These are phyloP conservation scores for Axinella damicornis DNA, from an alignment of 37 sponge, comb jelly and placozoan genomes.

Conservation along the genomic window DNA sequence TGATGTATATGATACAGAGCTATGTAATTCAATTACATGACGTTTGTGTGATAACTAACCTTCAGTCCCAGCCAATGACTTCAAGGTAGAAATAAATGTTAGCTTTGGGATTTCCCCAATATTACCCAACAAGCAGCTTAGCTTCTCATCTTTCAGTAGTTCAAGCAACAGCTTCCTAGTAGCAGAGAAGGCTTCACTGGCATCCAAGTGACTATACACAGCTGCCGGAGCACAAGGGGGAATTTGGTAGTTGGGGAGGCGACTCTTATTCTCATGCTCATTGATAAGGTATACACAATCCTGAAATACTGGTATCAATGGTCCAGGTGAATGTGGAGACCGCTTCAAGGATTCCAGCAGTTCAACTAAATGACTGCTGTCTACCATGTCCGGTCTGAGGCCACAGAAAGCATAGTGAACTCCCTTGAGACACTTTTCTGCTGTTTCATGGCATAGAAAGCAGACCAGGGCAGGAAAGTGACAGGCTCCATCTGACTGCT, in stretches of 20 bases:
- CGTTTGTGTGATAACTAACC: background rate
- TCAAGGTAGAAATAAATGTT: conserved; percentile 15
- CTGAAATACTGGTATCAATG: background rate
- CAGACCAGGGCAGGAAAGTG: conserved; percentile 74
- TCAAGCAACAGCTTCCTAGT: conserved; percentile 19
- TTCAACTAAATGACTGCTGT: conserved; percentile 25
- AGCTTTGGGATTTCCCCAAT: conserved; percentile 8
- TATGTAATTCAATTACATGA: no score
- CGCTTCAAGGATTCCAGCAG: conserved; percentile 25
- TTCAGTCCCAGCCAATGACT: background rate
- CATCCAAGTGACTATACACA: conserved; percentile 28
- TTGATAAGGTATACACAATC: conserved; percentile 35
- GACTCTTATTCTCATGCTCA: conserved; percentile 54
- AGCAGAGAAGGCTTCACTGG: conserved; percentile 46
- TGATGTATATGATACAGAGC: no score
- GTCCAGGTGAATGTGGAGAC: conserved; percentile 3
- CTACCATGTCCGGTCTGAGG: background rate
- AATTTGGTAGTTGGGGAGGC: conserved; percentile 59
- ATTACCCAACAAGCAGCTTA: conserved; percentile 8
- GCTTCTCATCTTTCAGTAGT: background rate
- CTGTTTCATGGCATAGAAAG: conserved; percentile 75
- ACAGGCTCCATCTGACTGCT: background rate
- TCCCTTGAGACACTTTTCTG: conserved; percentile 78
- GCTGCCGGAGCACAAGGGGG: conserved; percentile 51
- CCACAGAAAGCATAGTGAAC: conserved; percentile 63